Base-by-base conservation (phyloP, 1,140 invertebrate genomes). In the Drosophila santomea region DNA sequence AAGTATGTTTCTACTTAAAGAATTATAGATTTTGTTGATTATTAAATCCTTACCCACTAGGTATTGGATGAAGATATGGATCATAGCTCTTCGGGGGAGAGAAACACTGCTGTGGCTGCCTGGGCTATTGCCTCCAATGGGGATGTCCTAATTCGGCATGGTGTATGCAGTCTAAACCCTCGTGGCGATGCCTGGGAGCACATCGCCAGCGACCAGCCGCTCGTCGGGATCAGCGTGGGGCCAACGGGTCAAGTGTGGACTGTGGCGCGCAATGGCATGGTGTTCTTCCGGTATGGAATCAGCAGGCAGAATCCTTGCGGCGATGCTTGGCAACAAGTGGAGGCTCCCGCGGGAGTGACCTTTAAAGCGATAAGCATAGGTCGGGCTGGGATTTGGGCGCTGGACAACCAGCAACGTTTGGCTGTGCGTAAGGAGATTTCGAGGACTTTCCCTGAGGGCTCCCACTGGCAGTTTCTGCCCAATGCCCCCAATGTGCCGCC, bases 41-140 rank as follows among this genome's bases (percentile, higher is more conserved):
- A 11, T 11, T 15, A 2, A 35, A 14, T 0, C 14, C 3, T 32
- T 59, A 12, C 0, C 0, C 15, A 0, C 15, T 8, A 67, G 64
- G 64, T 91, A 3, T 57, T 91, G 15, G 75, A 88, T 3, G 74
- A 73, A 20, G 83, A 91, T 74, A 69, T 55, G 10, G 76, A 12
- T 12, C 3, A 85, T 10, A 90, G 83, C 28, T 62, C 61, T 0
- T 28, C 74, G n/a, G 58, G 55, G 63, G 80, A 72, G 36, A 73
- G 78, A 17, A 80, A 91, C 75, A 92, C 91, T 61, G 80, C 91
- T 0, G 92, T 96, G 20, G 93, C 94, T 44, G 95, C 97, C 3
- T 98, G 97, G 96, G 97, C 96, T 23, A 93, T 98, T 25, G 96
- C 96, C 43, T 92, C 95, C 10, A 96, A 96, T 81, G 97, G 97